Percentiles rank a stretch among this genome's conserved stretches.
phyloP scores from a whole-genome alignment of 2,113 vertebrate species.

The Osmerus eperlanus region DNA sequence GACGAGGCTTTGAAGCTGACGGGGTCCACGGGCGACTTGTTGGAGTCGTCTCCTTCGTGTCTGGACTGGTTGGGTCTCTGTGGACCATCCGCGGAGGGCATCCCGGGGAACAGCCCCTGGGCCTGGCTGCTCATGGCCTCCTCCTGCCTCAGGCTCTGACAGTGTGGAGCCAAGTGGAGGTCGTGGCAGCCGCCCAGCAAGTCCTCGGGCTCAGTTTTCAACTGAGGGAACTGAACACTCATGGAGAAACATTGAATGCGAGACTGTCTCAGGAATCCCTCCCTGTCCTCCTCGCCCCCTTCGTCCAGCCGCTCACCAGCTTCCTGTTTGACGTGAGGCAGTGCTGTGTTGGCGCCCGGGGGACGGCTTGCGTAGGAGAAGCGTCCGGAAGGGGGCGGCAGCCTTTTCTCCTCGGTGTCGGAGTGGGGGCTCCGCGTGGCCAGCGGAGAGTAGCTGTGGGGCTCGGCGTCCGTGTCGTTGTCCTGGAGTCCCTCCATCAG shows the following conservation, averaged over 20 bases:
- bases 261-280: conserved; percentile 47
- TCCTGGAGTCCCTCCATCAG: conserved; percentile 90
- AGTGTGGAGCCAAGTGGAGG: conserved; percentile 39
- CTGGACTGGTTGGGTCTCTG: conserved; percentile 56
- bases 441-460: conserved; percentile 66
- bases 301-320: conserved; percentile 63
- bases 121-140: conserved; percentile 53
- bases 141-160: conserved; percentile 65
- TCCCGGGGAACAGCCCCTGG: conserved; percentile 46
- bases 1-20: conserved; percentile 85
- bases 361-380: conserved; percentile 18
- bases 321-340: conserved; percentile 83
- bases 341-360: conserved; percentile 38
- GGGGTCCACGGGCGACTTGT: conserved; percentile 74
- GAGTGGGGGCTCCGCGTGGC: conserved; percentile 75
- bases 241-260: conserved; percentile 61
- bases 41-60: conserved; percentile 65
- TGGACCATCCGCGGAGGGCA: conserved; percentile 55
- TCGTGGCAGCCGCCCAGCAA: conserved; percentile 30
- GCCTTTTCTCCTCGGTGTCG: conserved; percentile 81
- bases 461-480: conserved; percentile 85
- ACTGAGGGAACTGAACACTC: conserved; percentile 48
- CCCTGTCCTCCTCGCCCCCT: conserved; percentile 67
- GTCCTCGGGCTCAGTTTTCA: conserved; percentile 71
- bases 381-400: conserved; percentile 51